phyloP scores from a whole-genome alignment of 2,888 invertebrate genomes.

The Macrophya annulata region DNA sequence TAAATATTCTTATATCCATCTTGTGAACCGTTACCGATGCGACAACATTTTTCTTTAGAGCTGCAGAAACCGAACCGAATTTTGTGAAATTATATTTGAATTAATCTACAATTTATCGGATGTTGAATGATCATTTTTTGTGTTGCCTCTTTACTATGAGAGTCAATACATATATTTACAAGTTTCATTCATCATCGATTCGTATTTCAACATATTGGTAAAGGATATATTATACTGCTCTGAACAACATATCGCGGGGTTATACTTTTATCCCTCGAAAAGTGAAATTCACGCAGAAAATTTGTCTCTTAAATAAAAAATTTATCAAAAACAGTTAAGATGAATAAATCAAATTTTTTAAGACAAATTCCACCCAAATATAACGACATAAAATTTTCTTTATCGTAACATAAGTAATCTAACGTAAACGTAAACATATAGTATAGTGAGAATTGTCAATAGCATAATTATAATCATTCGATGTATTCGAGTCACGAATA shows the following conservation, averaged over 20 bases:
- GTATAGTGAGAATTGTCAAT: neutral
- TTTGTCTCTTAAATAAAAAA: too few species aligned
- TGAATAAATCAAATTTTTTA: neutral
- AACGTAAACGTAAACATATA: constrained; percentile 7
- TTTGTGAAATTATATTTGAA: neutral
- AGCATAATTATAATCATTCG: neutral
- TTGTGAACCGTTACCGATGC: constrained; percentile 46
- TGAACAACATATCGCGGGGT: neutral
- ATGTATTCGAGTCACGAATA: constrained; percentile 39
- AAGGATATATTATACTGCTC: neutral
- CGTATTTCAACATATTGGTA: neutral
- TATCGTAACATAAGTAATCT: neutral
- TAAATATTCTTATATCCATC: neutral
- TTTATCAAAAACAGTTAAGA: too few species aligned
- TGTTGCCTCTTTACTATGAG: neutral
- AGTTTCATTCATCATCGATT: neutral
- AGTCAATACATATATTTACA: constrained; percentile 8
- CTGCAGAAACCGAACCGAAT: constrained; percentile 38
- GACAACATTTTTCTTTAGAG: constrained; percentile 19
- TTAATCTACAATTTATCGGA: neutral
- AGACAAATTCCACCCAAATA: neutral
- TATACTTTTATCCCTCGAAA: neutral
- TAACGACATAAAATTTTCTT: neutral
- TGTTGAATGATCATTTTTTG: neutral
- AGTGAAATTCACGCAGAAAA: neutral